A percentile compares a stretch with the other conserved stretches of the same genome.
Conservation (phyloP, 1,140 invertebrate genomes). For the Chlorops oryzae region DNA sequence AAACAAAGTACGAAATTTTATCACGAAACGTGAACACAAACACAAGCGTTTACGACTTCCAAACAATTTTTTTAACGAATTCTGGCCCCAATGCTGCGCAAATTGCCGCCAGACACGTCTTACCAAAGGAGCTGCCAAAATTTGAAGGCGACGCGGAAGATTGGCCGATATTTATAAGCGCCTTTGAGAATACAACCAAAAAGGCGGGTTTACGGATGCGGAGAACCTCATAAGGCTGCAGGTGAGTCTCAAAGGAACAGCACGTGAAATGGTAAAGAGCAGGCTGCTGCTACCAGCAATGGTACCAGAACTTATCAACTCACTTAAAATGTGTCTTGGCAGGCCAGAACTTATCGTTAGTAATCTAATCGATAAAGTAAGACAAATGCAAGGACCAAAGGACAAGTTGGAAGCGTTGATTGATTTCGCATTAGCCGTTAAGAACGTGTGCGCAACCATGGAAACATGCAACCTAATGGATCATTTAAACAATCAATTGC, state of each 20-base stretch:
- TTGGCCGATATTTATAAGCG: slow-evolving; percentile 9
- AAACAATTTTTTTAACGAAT: too few species aligned
- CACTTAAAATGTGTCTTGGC: slow-evolving; percentile 6
- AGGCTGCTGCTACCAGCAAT: neutral
- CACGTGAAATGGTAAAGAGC: slow-evolving; percentile 2
- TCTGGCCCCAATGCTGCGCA: slow-evolving; percentile 1
- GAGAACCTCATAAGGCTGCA: too few species aligned
- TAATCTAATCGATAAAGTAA: neutral
- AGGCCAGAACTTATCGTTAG: slow-evolving; percentile 4
- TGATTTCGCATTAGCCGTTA: slow-evolving; percentile 3
- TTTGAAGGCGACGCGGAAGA: slow-evolving; percentile 10
- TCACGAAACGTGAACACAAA: neutral
- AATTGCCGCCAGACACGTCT: slow-evolving; percentile 3
- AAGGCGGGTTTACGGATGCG: too few species aligned
- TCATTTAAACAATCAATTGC: slow-evolving; percentile 4
- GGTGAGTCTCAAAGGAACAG: neutral
- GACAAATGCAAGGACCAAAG: neutral
- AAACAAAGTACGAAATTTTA: slow-evolving; percentile 7
- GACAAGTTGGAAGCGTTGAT: slow-evolving; percentile 7
- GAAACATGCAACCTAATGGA: slow-evolving; percentile 5
- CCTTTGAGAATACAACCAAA: slow-evolving; percentile 2
- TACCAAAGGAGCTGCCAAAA: slow-evolving; percentile 1
- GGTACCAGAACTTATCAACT: slow-evolving; percentile 8
- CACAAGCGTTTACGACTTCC: too few species aligned
- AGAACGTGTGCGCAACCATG: slow-evolving; percentile 9